A percentile compares a stretch with the other conserved stretches of the same genome.
These are phyloP conservation scores for Nothobranchius kuhntae DNA, from an alignment of 2,113 vertebrate genomes.

Conservation along the genomic window DNA sequence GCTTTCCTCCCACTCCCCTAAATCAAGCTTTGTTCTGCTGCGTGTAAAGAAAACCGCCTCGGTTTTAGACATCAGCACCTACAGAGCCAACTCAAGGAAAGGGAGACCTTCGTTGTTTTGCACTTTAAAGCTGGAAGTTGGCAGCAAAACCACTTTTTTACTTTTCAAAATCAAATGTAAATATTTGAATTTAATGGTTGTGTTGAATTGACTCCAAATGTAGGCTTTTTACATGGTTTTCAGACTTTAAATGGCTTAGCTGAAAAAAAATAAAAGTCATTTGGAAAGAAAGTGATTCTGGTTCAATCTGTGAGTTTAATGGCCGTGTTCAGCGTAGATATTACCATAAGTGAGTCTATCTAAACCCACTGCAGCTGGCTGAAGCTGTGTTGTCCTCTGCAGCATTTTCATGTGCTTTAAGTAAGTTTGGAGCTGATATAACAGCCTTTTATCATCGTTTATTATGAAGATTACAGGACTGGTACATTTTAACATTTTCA, in stretches of 20 bases:
- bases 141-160: not conserved
- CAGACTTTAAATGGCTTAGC: not conserved
- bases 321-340: conserved; percentile 44
- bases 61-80: conserved; percentile 55
- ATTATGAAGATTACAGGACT: conserved; percentile 25
- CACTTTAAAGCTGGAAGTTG: conserved; percentile 7
- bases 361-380: conserved; percentile 56
- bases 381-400: conserved; percentile 28
- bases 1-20: conserved; percentile 67
- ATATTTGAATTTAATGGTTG: conserved; percentile 15
- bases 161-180: not conserved
- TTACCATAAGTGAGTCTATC: conserved; percentile 50
- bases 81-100: conserved; percentile 26
- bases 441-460: conserved; percentile 24
- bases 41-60: conserved; percentile 60
- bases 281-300: conserved; percentile 47
- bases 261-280: conserved; percentile 11
- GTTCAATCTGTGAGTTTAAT: conserved; percentile 44
- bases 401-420: conserved; percentile 32
- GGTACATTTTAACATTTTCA: not conserved
- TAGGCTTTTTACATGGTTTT: conserved; percentile 1
- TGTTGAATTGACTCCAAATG: conserved; percentile 2
- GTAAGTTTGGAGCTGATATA: conserved; percentile 37
- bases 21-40: conserved; percentile 74
- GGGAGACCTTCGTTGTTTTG: conserved; percentile 7